Base-by-base conservation (phyloP, 2,113 vertebrate species). In the Clarias macrocephalus region DNA sequence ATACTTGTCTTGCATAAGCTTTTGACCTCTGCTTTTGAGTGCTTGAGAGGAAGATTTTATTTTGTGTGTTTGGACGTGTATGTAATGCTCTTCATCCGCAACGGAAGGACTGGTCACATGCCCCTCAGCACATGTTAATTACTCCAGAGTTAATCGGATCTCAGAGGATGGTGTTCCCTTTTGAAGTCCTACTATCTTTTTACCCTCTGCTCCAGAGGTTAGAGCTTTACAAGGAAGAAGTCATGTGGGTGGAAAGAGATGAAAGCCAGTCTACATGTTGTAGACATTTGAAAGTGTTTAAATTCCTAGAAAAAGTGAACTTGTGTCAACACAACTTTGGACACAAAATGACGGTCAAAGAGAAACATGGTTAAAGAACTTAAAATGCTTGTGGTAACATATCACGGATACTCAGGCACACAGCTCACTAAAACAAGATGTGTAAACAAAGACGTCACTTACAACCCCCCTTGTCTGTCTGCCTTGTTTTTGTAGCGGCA, bases 131-230 rank as follows among this genome's bases (percentile, higher is more conserved):
- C 21, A n/a, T 66, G 83, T 83, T 89, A 85, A 89, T 89, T 85
- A 89, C 83, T 87, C 70, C 76, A 70, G 33, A 83, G 79, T 60
- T 87, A 89, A 89, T 89, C 83, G 56, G 86, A 72, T 87, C 82
- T 48, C 28, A 33, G 83, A 75, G 77, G 62, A 60, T 16, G 42
- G 37, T 59, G 66, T 73, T 70, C 52, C 3, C 7, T 80, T 80
- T 70, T 72, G 52, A 81, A 81, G 54, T 33, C 30, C 76, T 37
- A 57, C 80, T 86, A 63, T 68, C 82, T 1, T 68, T 76, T 30
- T 87, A 18, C 60, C 68, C 52, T 85, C n/a, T 77, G 25, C 59
- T 56, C 79, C 60, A 76, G 37, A 85, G 83, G 82, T 85, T 89
- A 85, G 77, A 82, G 79, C 68, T 86, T 63, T 85, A 82, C 59